A percentile compares a stretch with the other conserved stretches of the same genome.
Evolutionary conservation across 1,140 invertebrate genomes (phyloP).

Genomic region (Camponotus pennsylvanicus): DNA sequence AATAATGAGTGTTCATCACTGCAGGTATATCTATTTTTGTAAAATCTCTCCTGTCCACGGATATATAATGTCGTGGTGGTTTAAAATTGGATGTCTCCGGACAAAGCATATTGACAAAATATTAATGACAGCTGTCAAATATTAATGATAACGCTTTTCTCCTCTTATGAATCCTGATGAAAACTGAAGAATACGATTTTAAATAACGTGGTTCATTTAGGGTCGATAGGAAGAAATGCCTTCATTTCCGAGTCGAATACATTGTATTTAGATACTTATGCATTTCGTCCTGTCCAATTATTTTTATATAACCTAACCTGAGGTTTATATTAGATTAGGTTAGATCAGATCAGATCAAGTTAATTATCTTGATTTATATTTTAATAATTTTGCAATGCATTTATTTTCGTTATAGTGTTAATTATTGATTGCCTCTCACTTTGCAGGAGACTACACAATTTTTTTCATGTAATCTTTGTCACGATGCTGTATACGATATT

Average conservation of each 20-base stretch:
- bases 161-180: not conserved
- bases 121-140: too few relatives aligned
- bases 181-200: too few relatives aligned
- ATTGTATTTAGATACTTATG: not conserved
- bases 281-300: not conserved
- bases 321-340: too few relatives aligned
- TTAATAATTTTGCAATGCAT: slow-evolving; percentile 81
- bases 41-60: slow-evolving; percentile 73
- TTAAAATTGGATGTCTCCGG: slow-evolving; percentile 87
- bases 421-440: slow-evolving; percentile 80
- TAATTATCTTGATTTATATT: slow-evolving; percentile 60
- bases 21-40: slow-evolving; percentile 67
- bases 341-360: too few relatives aligned
- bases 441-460: slow-evolving; percentile 79
- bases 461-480: slow-evolving; percentile 70
- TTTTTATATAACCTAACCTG: not conserved
- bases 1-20: slow-evolving; percentile 83
- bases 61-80: slow-evolving; percentile 81
- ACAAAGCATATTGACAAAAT: slow-evolving; percentile 84
- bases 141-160: not conserved
- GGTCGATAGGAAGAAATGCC: too few relatives aligned
- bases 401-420: slow-evolving; percentile 77
- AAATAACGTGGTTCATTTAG: not conserved
- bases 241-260: too few relatives aligned
- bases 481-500: slow-evolving; percentile 75